Percentiles rank a stretch among this genome's conserved stretches.
Conservation (phyloP, 2,888 invertebrate species). For the Philhelius pedissequus region DNA sequence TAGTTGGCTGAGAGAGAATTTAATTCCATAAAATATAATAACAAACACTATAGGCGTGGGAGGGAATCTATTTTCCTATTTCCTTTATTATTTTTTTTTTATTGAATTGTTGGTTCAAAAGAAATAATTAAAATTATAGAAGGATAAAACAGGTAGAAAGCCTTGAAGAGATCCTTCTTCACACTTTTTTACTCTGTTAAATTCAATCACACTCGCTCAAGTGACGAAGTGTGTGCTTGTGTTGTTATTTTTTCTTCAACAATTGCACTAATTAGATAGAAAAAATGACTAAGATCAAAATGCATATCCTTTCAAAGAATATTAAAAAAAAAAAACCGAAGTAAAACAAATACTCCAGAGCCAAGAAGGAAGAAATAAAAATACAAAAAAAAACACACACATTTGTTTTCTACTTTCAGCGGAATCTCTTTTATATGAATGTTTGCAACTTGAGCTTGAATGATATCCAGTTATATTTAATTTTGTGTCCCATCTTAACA, state of each 20-base stretch:
- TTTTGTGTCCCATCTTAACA: neutral
- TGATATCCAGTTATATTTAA: slow-evolving; percentile 13
- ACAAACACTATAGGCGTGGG: neutral
- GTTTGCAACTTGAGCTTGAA: slow-evolving; percentile 22
- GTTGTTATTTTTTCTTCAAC: slow-evolving; percentile 1
- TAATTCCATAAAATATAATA: slow-evolving; percentile 19
- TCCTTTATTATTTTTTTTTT: too few relatives aligned
- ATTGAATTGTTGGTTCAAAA: slow-evolving; percentile 23
- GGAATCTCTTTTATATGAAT: slow-evolving; percentile 14
- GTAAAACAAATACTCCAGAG: neutral
- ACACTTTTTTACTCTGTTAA: neutral
- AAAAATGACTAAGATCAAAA: slow-evolving; percentile 6
- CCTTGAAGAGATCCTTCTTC: neutral
- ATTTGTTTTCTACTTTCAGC: neutral
- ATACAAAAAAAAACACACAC: neutral
- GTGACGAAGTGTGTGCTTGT: neutral
- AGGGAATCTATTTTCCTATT: neutral
- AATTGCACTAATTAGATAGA: slow-evolving; percentile 40
- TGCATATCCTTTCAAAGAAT: neutral
- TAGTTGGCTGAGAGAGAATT: neutral
- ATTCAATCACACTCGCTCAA: slow-evolving; percentile 23
- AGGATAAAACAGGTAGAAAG: neutral
- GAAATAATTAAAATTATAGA: neutral
- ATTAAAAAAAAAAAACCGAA: neutral
- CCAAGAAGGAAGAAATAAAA: neutral